Evolutionary conservation across 2,113 vertebrate genomes (phyloP).

Genomic region (Hippocampus barbouri): DNA sequence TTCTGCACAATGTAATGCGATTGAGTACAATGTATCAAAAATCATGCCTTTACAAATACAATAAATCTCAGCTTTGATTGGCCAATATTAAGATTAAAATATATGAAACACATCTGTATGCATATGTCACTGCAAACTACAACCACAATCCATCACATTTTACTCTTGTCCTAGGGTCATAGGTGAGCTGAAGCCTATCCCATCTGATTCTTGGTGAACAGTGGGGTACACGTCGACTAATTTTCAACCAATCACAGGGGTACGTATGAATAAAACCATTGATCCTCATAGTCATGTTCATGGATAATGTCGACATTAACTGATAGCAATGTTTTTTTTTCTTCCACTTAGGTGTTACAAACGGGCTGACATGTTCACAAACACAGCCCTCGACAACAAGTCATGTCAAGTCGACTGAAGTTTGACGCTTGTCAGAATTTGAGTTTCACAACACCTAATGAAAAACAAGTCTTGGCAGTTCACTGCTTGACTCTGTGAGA

Average conservation of each 20-base stretch:
- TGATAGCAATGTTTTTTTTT: slow-evolving; percentile 7
- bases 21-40: neutral
- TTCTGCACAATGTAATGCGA: neutral
- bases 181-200: neutral
- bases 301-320: too few species aligned
- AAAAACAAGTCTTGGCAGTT: slow-evolving; percentile 2
- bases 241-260: too few species aligned
- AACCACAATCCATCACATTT: neutral
- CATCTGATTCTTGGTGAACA: neutral
- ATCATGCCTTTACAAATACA: neutral
- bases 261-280: too few species aligned
- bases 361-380: slow-evolving; percentile 6
- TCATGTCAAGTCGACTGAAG: slow-evolving; percentile 42
- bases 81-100: neutral
- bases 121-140: neutral
- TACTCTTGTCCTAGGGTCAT: neutral
- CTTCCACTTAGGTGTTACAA: neutral
- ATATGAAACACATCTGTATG: neutral
- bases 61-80: neutral
- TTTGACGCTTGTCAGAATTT: slow-evolving; percentile 37
- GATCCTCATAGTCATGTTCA: too few species aligned
- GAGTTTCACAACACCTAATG: slow-evolving; percentile 42
- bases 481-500: neutral
- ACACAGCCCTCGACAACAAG: slow-evolving; percentile 43
- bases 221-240: neutral